Percentiles rank a stretch among this genome's conserved stretches.
These are phyloP conservation scores for Dromococcyx pavoninus DNA, from an alignment of 2,797 vertebrate species.

Conservation along the genomic window DNA sequence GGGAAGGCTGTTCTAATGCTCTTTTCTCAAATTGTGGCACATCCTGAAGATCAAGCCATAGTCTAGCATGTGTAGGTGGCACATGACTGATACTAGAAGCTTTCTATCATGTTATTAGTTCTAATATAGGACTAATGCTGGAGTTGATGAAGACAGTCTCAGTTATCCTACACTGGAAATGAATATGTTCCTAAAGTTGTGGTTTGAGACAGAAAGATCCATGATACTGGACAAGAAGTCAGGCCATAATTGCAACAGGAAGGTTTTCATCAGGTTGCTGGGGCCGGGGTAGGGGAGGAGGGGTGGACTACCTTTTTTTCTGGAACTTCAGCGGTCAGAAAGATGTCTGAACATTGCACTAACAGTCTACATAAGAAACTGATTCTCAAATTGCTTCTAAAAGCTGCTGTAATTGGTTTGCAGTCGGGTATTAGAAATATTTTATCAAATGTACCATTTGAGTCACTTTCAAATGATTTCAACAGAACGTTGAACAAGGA, in stretches of 20 bases:
- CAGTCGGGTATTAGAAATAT: not conserved
- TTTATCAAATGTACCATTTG: not conserved
- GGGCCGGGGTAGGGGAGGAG: fast-evolving
- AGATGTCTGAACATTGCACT: not conserved
- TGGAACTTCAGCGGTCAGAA: not conserved
- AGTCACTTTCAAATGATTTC: not conserved
- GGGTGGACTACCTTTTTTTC: not conserved
- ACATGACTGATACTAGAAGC: not conserved
- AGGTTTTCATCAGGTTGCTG: not conserved
- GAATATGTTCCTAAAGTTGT: not conserved
- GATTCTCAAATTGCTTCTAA: not conserved
- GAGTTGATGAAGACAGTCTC: not conserved
- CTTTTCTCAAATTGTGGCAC: not conserved
- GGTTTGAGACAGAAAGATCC: not conserved
- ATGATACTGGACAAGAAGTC: not conserved
- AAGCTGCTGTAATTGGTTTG: not conserved
- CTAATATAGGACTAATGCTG: not conserved
- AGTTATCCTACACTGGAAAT: not conserved
- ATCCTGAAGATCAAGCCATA: not conserved
- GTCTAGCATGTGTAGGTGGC: not conserved
- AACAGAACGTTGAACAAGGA: not conserved
- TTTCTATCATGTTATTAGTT: not conserved
- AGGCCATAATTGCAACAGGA: not conserved
- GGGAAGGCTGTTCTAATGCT: not conserved
- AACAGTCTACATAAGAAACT: not conserved